Conservation (phyloP, 2,113 vertebrate genomes). For the Amazona guildingii region DNA sequence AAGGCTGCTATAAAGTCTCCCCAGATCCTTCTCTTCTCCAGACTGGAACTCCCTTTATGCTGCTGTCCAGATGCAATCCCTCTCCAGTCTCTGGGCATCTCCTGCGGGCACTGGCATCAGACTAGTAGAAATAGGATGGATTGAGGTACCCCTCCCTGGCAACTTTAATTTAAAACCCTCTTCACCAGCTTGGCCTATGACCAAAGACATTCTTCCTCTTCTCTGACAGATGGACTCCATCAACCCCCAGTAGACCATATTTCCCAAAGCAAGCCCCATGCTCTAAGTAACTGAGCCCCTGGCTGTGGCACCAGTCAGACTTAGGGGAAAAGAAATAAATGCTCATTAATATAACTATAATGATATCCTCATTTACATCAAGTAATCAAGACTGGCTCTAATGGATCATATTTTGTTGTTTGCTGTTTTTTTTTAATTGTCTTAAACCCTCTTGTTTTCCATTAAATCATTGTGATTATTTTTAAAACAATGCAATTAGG, state of each 20-base stretch:
- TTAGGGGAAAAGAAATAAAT: not conserved
- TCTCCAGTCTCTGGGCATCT: not conserved
- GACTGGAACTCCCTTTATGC: not conserved
- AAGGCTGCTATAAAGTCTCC: not conserved
- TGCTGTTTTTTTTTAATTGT: not conserved
- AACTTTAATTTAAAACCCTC: not conserved
- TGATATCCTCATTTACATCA: not conserved
- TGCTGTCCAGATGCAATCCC: not conserved
- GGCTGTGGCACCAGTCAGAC: not conserved
- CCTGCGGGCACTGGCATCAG: not conserved
- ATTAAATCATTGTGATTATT: not conserved
- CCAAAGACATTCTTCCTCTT: not conserved
- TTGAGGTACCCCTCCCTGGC: not conserved
- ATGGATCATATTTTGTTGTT: not conserved
- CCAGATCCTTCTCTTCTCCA: not conserved
- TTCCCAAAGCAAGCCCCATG: not conserved
- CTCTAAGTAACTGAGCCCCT: not conserved
- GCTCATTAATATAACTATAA: not conserved
- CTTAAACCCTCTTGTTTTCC: not conserved
- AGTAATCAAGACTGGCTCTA: not conserved
- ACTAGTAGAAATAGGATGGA: not conserved
- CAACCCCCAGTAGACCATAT: not conserved
- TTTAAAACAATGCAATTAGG: not conserved
- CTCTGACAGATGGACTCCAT: not conserved
- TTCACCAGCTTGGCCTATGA: not conserved